Base-by-base conservation (phyloP, 2,113 vertebrate species). In the Chaetodon trifascialis region DNA sequence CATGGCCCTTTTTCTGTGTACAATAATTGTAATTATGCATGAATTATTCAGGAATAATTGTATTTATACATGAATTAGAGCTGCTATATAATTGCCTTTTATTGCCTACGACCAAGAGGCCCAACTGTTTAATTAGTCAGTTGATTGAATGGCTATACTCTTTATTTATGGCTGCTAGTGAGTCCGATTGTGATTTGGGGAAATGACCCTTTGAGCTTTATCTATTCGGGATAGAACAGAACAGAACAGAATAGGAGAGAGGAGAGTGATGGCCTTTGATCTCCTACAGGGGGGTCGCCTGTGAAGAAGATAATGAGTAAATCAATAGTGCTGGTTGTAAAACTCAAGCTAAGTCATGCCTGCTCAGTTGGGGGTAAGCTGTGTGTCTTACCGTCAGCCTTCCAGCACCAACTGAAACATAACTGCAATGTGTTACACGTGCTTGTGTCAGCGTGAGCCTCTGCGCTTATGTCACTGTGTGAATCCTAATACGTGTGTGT, bases 281-380 rank as follows among this genome's bases (percentile, higher is more conserved):
- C 86, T 96, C 93, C 94, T 93, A 90, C 94, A 94, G 93, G 93
- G 95, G 91, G 94, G 92, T 85, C 87, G 93, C 95, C 95, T 96
- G 95, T 93, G 96, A 97, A 93, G 93, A 94, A 96, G 96, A 96
- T 97, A 97, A 98, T 97, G 96, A 97, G 95, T 85, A 96, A 96
- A 98, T 98, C 97, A 97, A 97, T 97, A 95, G 95, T 87, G 89
- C 95, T 87, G 92, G 95, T 97, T 97, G 97, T 97, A 97, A 97
- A 97, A 97, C 94, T 96, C 95, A 93, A 94, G 93, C 96, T 96
- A 96, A 96, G 96, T 96, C 93, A 87, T 96, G 96, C 96, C 96
- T 96, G 96, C 96, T 95, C 97, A 95, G 96, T 91, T 95, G 96
- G 96, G 94, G 97, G 96, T 96, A 97, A 97, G 96, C 97, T 96